phyloP scores from a whole-genome alignment of 1,140 invertebrate genomes.

The Dendrolimus punctatus region DNA sequence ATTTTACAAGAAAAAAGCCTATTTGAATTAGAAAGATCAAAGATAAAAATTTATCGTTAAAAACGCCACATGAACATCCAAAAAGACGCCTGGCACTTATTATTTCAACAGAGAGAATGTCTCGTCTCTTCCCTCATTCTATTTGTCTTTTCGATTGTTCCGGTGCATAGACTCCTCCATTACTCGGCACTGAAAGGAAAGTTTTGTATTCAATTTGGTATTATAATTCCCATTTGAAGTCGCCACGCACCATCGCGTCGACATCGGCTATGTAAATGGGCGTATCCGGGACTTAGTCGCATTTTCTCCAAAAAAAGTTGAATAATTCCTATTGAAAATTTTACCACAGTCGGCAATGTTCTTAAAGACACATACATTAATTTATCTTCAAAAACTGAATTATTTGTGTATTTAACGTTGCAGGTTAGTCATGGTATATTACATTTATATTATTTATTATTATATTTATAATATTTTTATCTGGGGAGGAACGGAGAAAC shows the following conservation, averaged over 20 bases:
- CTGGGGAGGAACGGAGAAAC: too few species aligned
- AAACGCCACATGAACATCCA: slow-evolving; percentile 50
- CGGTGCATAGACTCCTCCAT: slow-evolving; percentile 71
- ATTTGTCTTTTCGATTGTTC: slow-evolving; percentile 72
- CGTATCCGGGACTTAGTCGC: slow-evolving; percentile 60
- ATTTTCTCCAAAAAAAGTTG: slow-evolving; percentile 49
- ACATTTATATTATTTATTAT: neutral
- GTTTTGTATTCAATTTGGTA: slow-evolving; percentile 73
- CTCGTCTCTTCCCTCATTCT: slow-evolving; percentile 61
- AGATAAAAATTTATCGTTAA: slow-evolving; percentile 69
- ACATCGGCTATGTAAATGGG: slow-evolving; percentile 70
- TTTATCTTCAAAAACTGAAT: too few species aligned
- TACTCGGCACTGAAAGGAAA: slow-evolving; percentile 70
- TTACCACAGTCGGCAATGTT: slow-evolving; percentile 14
- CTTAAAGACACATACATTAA: neutral
- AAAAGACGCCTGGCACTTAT: slow-evolving; percentile 68
- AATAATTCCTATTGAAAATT: slow-evolving; percentile 31
- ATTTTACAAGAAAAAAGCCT: slow-evolving; percentile 64
- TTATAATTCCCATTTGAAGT: slow-evolving; percentile 71
- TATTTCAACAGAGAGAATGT: slow-evolving; percentile 66
- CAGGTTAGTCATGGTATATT: neutral
- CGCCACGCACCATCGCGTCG: slow-evolving; percentile 67
- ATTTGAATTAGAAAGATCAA: slow-evolving; percentile 70
- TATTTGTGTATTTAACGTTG: too few species aligned
- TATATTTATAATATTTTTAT: too few species aligned